Base-by-base conservation (phyloP, 2,797 vertebrate genomes). In the Emys orbicularis region DNA sequence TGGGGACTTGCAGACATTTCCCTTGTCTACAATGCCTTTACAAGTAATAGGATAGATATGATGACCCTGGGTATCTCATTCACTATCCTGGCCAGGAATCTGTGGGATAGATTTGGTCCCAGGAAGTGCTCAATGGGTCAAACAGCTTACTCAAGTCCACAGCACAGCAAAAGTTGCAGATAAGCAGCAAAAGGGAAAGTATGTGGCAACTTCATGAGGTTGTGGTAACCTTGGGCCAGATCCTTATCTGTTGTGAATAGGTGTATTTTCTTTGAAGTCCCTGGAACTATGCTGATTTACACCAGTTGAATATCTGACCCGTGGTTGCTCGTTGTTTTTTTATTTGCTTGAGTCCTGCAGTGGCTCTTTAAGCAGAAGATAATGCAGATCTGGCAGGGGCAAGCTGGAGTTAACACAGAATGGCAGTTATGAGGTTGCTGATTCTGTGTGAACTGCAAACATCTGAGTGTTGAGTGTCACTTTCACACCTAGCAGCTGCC, bases 321-420 rank as follows among this genome's bases (percentile, higher is more conserved):
- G 50, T 61, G 59, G 6, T 16, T 84, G 5, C 19, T 68, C 19
- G 3, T 23, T 94, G 92, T 94, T 96, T 96, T 97, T 97, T 96
- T 97, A 95, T 96, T 98, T 97, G 93, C 86, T 94, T 88, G 92
- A 96, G 79, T 93, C 96, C 92, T 95, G 94, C 96, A 53, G 95
- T 97, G 96, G 96, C 90, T 97, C 89, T 92, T 97, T 97, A 97
- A 97, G 97, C 96, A 97, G 97, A 97, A 95, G 95, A 95, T 97
- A 97, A 97, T 83, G 88, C 95, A 96, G 96, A 95, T 97, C 94
- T 96, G 94, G 91, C 86, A 86, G 92, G 96, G 96, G 97, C 96
- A 97, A 93, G 86, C 95, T 96, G 94, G 79, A 96, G 97, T 95
- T 97, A 98, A 96, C 96, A 59, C 81, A 96, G 97, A 97, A 96